A percentile compares a stretch with the other conserved stretches of the same genome.
Conservation (phyloP, 2,797 vertebrate species). For the Otolemur crassicaudatus region DNA sequence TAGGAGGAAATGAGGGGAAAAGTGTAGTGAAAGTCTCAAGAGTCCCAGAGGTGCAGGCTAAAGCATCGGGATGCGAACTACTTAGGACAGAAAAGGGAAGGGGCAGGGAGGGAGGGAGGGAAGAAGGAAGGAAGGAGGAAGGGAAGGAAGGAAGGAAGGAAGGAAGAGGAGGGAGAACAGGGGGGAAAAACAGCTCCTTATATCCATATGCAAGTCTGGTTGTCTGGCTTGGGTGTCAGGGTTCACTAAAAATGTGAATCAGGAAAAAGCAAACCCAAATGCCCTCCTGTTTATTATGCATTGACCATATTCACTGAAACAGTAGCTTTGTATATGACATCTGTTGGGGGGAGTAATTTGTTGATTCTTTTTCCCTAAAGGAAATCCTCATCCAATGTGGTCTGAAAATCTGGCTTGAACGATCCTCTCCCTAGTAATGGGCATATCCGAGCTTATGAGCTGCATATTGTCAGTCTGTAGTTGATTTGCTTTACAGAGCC, state of each 20-base stretch:
- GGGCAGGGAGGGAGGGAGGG: background rate
- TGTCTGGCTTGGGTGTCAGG: background rate
- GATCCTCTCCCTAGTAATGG: slow-evolving; percentile 55
- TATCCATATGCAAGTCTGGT: background rate
- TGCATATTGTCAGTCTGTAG: slow-evolving; percentile 48
- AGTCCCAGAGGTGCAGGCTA: background rate
- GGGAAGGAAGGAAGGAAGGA: background rate
- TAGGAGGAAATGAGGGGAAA: background rate
- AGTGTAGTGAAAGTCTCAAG: background rate
- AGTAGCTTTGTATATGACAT: slow-evolving; percentile 29
- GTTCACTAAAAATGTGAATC: slow-evolving; percentile 6
- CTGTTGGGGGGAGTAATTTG: background rate
- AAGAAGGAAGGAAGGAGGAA: background rate
- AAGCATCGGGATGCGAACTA: background rate
- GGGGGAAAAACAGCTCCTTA: background rate
- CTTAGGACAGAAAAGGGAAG: background rate
- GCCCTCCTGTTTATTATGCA: slow-evolving; percentile 18
- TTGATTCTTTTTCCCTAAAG: background rate
- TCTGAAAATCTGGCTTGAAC: slow-evolving; percentile 61
- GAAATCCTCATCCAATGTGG: slow-evolving; percentile 59
- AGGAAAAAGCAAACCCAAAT: slow-evolving; percentile 26
- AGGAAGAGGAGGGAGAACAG: rapidly evolving
- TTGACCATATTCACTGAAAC: slow-evolving; percentile 42
- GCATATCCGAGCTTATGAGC: slow-evolving; percentile 27
- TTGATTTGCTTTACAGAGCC: slow-evolving; percentile 60